Conservation (phyloP, 2,113 vertebrate species). For the Scophthalmus maximus region DNA sequence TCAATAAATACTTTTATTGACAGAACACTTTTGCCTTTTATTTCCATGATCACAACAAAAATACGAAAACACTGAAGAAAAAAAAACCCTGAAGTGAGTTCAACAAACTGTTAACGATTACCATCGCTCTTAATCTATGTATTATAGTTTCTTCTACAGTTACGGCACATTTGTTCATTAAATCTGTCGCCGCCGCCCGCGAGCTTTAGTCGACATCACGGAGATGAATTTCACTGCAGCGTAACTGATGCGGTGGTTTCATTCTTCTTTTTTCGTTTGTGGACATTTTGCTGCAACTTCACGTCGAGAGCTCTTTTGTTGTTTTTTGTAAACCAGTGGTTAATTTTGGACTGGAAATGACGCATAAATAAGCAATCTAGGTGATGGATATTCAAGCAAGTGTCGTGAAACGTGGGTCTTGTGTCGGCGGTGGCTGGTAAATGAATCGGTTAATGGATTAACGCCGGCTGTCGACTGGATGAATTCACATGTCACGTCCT, state of each 20-base stretch:
- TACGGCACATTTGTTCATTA: constrained; percentile 32
- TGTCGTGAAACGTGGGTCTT: constrained; percentile 22
- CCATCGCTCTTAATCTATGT: constrained; percentile 20
- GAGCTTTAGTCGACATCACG: constrained; percentile 21
- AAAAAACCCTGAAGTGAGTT: constrained; percentile 10
- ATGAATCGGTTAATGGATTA: constrained; percentile 30
- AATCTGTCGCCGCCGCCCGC: background rate
- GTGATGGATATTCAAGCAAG: constrained; percentile 53
- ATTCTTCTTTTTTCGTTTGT: constrained; percentile 46
- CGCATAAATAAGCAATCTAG: constrained; percentile 47
- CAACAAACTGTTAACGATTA: constrained; percentile 15
- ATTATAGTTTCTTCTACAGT: constrained; percentile 5
- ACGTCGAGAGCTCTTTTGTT: constrained; percentile 40
- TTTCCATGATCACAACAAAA: constrained; percentile 56
- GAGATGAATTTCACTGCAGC: constrained; percentile 28
- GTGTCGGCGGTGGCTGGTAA: background rate
- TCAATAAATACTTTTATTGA: constrained; percentile 20
- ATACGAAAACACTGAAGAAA: constrained; percentile 43
- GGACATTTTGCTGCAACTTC: constrained; percentile 34
- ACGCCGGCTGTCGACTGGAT: constrained; percentile 9
- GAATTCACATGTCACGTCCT: constrained; percentile 15
- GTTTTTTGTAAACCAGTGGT: constrained; percentile 21
- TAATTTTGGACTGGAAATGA: constrained; percentile 33
- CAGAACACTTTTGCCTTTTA: constrained; percentile 39
- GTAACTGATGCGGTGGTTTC: constrained; percentile 23